Base-by-base conservation (phyloP, 2,888 invertebrate genomes). In the Tenthredo livida region DNA sequence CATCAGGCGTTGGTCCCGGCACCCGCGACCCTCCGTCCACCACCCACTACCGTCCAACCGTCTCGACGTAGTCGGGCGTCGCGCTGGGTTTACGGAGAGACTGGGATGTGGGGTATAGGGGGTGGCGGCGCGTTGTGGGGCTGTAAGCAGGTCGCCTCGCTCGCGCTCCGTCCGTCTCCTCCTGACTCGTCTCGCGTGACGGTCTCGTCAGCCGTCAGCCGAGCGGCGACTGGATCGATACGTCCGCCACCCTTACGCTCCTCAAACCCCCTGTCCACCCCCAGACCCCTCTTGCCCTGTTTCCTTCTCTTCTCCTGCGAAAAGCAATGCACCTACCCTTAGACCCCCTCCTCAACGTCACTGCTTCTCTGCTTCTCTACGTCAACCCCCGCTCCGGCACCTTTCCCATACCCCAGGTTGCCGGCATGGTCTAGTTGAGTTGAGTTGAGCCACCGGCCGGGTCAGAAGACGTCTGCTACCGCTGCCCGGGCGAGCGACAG, bases 181-280 rank as follows among this genome's bases (percentile, higher is more conserved):
- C 92, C 92, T 92, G 91, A 90, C 93, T 93, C 93, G 93, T 93
- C 93, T 93, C 91, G 93, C 93, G 92, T 93, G 93, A 93, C 93
- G 93, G 93, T 92, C 91, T 93, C 93, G 93, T 93, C 93, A 93
- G 93, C 92, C 93, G 93, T 93, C 93, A 93, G 92, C 91, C 91
- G 90, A 92, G 92, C 88, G 90, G 85, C 90, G 90, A 90, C 90
- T 89, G 92, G 93, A 93, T 93, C 93, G 93, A 93, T 93, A 93
- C 91, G 92, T 92, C 91, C 90, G 90, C 91, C 91, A 91, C 91
- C 92, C 84, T 75, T 84, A 75, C 61, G 73, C 84, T 84, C 75
- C 84, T 75, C 58, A 72, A 40, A 50, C 73, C 58, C 84, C 54
- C 61, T 9, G 21, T 33, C 17, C 47, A 86, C 85, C 87, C 87